Percentiles rank a stretch among this genome's conserved stretches.
Evolutionary conservation across 2,797 vertebrate genomes (phyloP).

Genomic region (Semaprochilodus insignis): DNA sequence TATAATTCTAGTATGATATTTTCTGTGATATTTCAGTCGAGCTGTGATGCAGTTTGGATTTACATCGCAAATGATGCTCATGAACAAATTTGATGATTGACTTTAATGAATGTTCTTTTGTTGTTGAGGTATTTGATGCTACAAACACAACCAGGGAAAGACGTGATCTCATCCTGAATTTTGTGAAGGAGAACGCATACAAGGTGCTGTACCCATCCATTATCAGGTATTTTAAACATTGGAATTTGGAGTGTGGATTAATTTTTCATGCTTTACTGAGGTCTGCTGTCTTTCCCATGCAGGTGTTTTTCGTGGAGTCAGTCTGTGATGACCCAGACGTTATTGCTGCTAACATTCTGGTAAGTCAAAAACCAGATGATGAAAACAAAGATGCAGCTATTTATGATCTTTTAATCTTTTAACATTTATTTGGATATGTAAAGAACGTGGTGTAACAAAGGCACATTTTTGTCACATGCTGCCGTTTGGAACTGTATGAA

Average conservation of each 20-base stretch:
- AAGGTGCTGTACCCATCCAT: constrained; percentile 81
- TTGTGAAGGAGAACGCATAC: constrained; percentile 89
- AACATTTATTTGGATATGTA: too few species aligned
- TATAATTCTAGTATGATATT: too few species aligned
- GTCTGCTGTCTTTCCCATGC: constrained; percentile 38
- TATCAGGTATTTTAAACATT: not conserved
- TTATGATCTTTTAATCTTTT: too few species aligned
- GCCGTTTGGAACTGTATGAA: too few species aligned
- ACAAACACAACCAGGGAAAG: constrained; percentile 97
- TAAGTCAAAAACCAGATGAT: constrained; percentile 73
- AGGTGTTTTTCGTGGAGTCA: constrained; percentile 99
- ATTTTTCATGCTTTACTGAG: not conserved
- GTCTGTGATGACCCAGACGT: constrained; percentile 97
- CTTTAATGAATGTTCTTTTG: not conserved
- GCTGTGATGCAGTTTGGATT: too few species aligned
- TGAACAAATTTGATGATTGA: not conserved
- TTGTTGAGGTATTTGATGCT: constrained; percentile 92
- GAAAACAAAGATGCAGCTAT: too few species aligned
- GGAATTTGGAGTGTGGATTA: not conserved
- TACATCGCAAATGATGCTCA: not conserved
- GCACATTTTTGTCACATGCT: too few species aligned
- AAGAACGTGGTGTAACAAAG: too few species aligned
- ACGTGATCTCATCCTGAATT: constrained; percentile 90
- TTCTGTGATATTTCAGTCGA: not conserved
- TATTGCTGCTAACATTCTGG: constrained; percentile 97